Conservation (phyloP, 2,113 vertebrate species). For the Paedocypris sp. region DNA sequence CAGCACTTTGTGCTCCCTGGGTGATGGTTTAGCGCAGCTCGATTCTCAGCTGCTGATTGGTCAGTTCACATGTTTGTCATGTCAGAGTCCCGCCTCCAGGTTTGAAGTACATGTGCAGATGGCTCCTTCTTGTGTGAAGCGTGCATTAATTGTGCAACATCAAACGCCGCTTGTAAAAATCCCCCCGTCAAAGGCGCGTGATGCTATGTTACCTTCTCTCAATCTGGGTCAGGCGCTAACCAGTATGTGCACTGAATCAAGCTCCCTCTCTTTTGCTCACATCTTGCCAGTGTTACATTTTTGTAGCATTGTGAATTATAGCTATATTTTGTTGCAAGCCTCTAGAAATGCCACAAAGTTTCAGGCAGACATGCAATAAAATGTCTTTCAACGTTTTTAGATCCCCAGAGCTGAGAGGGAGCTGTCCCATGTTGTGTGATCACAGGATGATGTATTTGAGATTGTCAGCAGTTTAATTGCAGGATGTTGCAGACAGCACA, state of each 20-base stretch:
- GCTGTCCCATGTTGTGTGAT: neutral
- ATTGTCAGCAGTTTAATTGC: constrained; percentile 13
- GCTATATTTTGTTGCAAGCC: neutral
- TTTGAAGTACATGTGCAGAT: constrained; percentile 41
- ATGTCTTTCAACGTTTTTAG: neutral
- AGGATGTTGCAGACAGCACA: neutral
- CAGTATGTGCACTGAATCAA: neutral
- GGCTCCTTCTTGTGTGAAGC: constrained; percentile 48
- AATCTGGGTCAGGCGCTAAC: constrained; percentile 47
- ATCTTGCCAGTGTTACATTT: neutral
- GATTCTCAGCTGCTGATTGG: constrained; percentile 26
- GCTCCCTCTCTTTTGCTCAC: constrained; percentile 28
- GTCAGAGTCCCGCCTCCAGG: neutral
- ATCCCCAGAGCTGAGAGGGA: neutral
- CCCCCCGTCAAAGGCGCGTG: constrained; percentile 39
- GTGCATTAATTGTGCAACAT: constrained; percentile 54
- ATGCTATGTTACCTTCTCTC: constrained; percentile 34
- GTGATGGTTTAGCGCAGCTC: constrained; percentile 18
- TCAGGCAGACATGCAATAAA: neutral
- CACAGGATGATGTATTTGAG: constrained; percentile 5
- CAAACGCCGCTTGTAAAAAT: constrained; percentile 45
- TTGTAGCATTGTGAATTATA: neutral
- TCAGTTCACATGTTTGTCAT: constrained; percentile 1
- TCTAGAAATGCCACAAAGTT: neutral
- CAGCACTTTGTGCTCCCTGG: constrained; percentile 6